A percentile compares a stretch with the other conserved stretches of the same genome.
Evolutionary conservation across 2,888 invertebrate species (phyloP).

Genomic region (Agrotis puta): DNA sequence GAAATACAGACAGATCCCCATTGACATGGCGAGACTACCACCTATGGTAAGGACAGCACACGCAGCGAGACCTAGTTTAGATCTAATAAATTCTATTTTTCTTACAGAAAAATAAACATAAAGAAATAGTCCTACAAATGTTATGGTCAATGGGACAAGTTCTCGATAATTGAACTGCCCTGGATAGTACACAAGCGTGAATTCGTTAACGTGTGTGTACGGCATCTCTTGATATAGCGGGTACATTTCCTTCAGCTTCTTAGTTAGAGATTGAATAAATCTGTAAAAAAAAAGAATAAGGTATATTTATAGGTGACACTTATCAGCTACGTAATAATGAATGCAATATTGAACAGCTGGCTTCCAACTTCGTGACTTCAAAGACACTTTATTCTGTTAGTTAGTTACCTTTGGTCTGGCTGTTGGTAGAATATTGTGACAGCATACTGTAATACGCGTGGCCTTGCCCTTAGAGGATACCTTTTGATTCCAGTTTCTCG

Average conservation of each 20-base stretch:
- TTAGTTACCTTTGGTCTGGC: slow-evolving; percentile 92
- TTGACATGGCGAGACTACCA: slow-evolving; percentile 97
- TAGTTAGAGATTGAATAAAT: slow-evolving; percentile 94
- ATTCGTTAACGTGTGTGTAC: slow-evolving; percentile 84
- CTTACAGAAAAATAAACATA: slow-evolving; percentile 99
- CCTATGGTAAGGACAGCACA: slow-evolving; percentile 97
- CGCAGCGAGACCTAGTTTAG: slow-evolving; percentile 96
- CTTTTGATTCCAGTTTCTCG: slow-evolving; percentile 97
- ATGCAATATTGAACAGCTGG: background rate
- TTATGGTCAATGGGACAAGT: slow-evolving; percentile 95
- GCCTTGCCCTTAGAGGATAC: slow-evolving; percentile 95
- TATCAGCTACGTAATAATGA: no score
- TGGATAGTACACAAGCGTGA: slow-evolving; percentile 95
- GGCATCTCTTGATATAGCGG: slow-evolving; percentile 92
- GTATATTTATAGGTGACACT: no score
- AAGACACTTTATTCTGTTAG: background rate
- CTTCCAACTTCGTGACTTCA: background rate
- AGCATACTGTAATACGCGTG: slow-evolving; percentile 97
- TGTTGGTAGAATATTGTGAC: slow-evolving; percentile 96
- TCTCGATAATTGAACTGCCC: slow-evolving; percentile 96
- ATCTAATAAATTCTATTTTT: slow-evolving; percentile 98
- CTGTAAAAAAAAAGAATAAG: slow-evolving; percentile 86
- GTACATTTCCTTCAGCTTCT: slow-evolving; percentile 93
- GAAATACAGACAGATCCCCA: slow-evolving; percentile 96
- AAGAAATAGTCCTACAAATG: slow-evolving; percentile 96